These are phyloP conservation scores for Baccha elongata DNA, from an alignment of 2,888 invertebrate species.

Conservation along the genomic window DNA sequence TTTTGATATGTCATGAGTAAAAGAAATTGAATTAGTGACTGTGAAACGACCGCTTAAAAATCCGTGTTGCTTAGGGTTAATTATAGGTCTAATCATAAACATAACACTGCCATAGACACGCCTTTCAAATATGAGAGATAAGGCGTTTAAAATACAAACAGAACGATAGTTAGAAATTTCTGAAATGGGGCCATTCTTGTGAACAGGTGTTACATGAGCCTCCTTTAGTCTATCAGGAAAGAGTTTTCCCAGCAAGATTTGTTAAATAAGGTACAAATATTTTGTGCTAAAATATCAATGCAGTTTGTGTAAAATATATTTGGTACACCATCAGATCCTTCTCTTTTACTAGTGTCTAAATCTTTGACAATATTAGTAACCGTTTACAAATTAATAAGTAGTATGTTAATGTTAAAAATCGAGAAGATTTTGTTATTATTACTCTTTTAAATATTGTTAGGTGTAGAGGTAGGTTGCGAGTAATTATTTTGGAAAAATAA, in stretches of 20 bases:
- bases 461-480: neutral
- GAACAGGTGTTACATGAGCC: neutral
- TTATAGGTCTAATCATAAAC: neutral
- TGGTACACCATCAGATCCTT: neutral
- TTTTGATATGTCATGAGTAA: neutral
- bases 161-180: neutral
- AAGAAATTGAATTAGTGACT: neutral
- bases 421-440: too few species aligned
- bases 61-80: neutral
- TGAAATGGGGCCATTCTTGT: neutral
- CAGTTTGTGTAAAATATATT: neutral
- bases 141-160: neutral
- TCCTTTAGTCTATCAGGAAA: neutral
- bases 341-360: neutral
- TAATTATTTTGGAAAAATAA: neutral
- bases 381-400: too few species aligned
- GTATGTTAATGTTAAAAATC: too few species aligned
- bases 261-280: neutral
- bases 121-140: neutral
- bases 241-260: neutral
- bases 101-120: neutral
- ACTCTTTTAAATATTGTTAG: neutral
- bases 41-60: neutral
- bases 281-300: neutral
- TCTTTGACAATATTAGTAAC: too few species aligned